phyloP scores from a whole-genome alignment of 2,113 vertebrate genomes.

The Pluvianellus socialis region DNA sequence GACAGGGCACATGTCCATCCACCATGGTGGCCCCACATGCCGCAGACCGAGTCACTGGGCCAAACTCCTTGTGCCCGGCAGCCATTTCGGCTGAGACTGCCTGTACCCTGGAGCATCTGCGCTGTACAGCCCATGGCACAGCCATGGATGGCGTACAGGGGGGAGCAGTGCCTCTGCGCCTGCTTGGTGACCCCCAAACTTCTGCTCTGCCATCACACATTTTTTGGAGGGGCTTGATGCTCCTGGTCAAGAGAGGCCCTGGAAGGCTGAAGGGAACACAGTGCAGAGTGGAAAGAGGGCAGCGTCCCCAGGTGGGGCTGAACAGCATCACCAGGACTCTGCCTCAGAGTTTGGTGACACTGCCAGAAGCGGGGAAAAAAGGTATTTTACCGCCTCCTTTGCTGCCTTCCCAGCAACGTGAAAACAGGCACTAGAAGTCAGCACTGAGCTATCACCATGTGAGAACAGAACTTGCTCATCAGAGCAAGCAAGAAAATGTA shows the following conservation, averaged over 20 bases:
- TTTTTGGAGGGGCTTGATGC: neutral
- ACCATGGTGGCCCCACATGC: fast-evolving
- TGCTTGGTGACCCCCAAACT: neutral
- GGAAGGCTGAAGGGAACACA: too few relatives aligned
- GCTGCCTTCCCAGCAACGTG: neutral
- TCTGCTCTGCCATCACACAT: neutral
- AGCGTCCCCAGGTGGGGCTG: neutral
- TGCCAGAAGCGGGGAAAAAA: neutral
- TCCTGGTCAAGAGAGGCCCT: neutral
- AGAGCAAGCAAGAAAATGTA: neutral
- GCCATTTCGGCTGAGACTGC: neutral
- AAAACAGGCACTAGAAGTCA: neutral
- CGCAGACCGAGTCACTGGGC: fast-evolving
- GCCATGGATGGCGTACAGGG: neutral
- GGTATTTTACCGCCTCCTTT: neutral
- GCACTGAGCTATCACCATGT: neutral
- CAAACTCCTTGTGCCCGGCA: neutral
- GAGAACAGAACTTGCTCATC: neutral
- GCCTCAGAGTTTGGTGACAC: neutral
- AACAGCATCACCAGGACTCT: neutral
- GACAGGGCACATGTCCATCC: neutral
- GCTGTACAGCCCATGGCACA: neutral
- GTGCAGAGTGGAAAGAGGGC: neutral
- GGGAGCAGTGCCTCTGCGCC: neutral
- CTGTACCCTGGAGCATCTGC: fast-evolving